phyloP scores from a whole-genome alignment of 1,140 invertebrate species.

The Patella vulgata region DNA sequence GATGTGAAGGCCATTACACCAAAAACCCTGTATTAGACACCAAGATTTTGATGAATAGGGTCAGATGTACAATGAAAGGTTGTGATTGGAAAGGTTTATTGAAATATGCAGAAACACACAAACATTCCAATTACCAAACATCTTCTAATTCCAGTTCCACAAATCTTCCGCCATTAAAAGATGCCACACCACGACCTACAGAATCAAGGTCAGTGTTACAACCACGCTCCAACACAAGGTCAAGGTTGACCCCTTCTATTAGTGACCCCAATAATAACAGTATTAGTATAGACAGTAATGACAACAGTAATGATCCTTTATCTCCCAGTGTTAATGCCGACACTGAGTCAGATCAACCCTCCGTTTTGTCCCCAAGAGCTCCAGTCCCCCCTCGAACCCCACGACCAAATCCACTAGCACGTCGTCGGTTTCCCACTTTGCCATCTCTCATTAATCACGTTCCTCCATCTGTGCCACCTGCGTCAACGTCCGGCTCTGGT shows the following conservation, averaged over 20 bases:
- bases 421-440: background rate
- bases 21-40: constrained; percentile 44
- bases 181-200: constrained; percentile 13
- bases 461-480: too few relatives aligned
- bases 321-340: constrained; percentile 8
- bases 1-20: constrained; percentile 49
- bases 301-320: background rate
- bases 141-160: constrained; percentile 1
- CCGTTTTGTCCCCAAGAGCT: constrained; percentile 2
- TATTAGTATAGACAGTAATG: background rate
- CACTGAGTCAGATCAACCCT: constrained; percentile 6
- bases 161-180: constrained; percentile 1
- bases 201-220: constrained; percentile 1
- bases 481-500: constrained; percentile 6
- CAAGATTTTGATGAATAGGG: constrained; percentile 41
- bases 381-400: constrained; percentile 6
- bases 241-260: background rate
- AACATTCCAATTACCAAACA: constrained; percentile 46
- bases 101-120: constrained; percentile 37
- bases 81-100: constrained; percentile 55
- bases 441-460: too few relatives aligned
- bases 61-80: constrained; percentile 46
- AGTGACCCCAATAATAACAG: background rate
- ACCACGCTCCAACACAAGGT: background rate
- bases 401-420: background rate